These are phyloP conservation scores for Apeltes quadracus DNA, from an alignment of 2,113 vertebrate species.

Conservation along the genomic window DNA sequence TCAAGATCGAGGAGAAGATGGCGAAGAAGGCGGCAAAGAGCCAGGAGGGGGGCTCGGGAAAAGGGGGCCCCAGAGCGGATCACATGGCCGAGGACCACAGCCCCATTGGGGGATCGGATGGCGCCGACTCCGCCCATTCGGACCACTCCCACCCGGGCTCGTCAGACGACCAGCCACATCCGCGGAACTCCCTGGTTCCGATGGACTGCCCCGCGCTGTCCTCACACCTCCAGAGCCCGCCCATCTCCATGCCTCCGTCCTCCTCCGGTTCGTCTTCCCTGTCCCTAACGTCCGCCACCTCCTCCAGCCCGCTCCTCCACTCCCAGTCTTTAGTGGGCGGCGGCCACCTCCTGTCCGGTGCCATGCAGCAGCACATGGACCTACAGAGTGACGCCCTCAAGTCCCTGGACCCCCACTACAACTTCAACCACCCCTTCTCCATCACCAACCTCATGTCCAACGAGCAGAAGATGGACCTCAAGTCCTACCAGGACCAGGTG, in stretches of 20 bases:
- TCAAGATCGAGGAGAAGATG: slow-evolving; percentile 89
- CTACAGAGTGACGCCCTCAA: slow-evolving; percentile 87
- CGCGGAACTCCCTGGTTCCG: slow-evolving; percentile 67
- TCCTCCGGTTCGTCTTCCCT: slow-evolving; percentile 73
- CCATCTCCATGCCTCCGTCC: slow-evolving; percentile 62
- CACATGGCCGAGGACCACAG: slow-evolving; percentile 74
- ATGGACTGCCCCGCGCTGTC: slow-evolving; percentile 75
- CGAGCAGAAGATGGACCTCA: slow-evolving; percentile 88
- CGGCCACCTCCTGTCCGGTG: slow-evolving; percentile 79
- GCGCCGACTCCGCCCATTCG: slow-evolving; percentile 81
- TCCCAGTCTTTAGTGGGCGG: slow-evolving; percentile 73
- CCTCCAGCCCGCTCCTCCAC: slow-evolving; percentile 76
- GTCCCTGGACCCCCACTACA: slow-evolving; percentile 89
- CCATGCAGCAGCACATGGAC: slow-evolving; percentile 87
- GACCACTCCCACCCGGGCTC: slow-evolving; percentile 82
- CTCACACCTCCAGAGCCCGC: slow-evolving; percentile 73
- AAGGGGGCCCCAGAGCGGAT: slow-evolving; percentile 70
- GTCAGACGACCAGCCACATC: slow-evolving; percentile 80
- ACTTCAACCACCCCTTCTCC: slow-evolving; percentile 94
- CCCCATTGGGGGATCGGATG: slow-evolving; percentile 79
- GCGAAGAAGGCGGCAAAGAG: slow-evolving; percentile 67
- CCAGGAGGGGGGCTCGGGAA: slow-evolving; percentile 72
- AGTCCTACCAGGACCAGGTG: slow-evolving; percentile 86
- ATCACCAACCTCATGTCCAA: slow-evolving; percentile 93
- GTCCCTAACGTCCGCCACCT: slow-evolving; percentile 68